Base-by-base conservation (phyloP, 2,888 invertebrate species). In the Reticulitermes lucifugus region DNA sequence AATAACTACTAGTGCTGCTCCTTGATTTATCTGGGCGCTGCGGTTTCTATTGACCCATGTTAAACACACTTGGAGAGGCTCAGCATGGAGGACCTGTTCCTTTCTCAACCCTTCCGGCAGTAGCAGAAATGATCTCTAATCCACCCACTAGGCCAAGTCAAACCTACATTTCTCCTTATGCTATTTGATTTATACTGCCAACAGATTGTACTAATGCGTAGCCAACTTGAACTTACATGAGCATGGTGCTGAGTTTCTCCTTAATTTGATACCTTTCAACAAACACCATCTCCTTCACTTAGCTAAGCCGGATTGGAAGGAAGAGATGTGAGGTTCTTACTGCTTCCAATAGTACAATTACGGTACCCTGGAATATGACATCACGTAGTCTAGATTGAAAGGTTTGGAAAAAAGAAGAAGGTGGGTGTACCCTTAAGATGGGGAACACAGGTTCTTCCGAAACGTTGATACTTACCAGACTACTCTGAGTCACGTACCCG, bases 1-100 rank as follows among this genome's bases (percentile, higher is more conserved):
- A 80, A 80, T 80, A 80, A 60, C 80, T 80, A 12, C 51, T 79
- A 25, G 55, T 51, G 22, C 35, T 29, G 14, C 35, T 60, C 60
- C 80, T 80, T 80, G 80, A 80, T 80, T 80, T 80, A 59, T 80
- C 80, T 80, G 41, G 59, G 59, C 35, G 80, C 51, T 80, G 80
- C 60, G 80, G 59, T 35, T 41, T 29, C 35, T 80, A 80, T 80
- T 80, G 80, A 80, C 80, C 80, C 80, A 80, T 41, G 73, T 73
- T 73, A 41, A 73, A n/a, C 73, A 41, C 73, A 41, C 41, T 73
- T 21, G 73, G 25, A 25, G 25, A 65, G 65, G n/a, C 25, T 65
- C n/a, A 65, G 65, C n/a, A 18, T 14, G 9, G 18, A 73, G 35
- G 35, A 29, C 35, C 73, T 73, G 41, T 73, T 73, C 73, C 73